Evolutionary conservation across 2,888 invertebrate species (phyloP).

Genomic region (Synanthedon formicaeformis): DNA sequence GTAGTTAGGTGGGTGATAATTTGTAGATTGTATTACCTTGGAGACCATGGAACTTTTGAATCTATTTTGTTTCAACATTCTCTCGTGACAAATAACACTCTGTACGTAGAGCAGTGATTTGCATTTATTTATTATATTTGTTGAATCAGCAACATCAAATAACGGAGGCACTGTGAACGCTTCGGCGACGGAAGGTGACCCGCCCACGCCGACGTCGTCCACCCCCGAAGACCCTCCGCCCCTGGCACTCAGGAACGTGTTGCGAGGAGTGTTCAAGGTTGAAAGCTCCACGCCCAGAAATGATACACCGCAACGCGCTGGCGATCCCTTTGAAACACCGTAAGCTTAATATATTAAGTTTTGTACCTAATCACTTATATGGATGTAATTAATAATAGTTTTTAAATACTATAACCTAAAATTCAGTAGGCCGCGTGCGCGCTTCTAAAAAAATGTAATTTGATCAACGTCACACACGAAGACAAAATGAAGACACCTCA

Average conservation of each 20-base stretch:
- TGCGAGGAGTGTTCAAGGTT: slow-evolving; percentile 51
- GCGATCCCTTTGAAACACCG: slow-evolving; percentile 41
- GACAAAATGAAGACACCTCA: too few species aligned
- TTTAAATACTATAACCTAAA: neutral
- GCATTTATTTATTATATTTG: neutral
- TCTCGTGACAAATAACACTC: too few species aligned
- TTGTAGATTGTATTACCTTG: too few species aligned
- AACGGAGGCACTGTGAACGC: slow-evolving; percentile 31
- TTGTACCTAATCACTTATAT: neutral
- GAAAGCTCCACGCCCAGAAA: slow-evolving; percentile 27
- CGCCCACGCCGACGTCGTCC: slow-evolving; percentile 54
- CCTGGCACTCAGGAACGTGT: slow-evolving; percentile 48
- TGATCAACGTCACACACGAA: too few species aligned
- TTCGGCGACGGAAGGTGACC: slow-evolving; percentile 51
- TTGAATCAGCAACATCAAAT: slow-evolving; percentile 15
- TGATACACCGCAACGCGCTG: slow-evolving; percentile 30
- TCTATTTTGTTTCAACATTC: too few species aligned
- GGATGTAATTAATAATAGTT: neutral
- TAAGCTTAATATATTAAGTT: slow-evolving; percentile 26
- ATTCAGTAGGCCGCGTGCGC: too few species aligned
- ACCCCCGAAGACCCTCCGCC: slow-evolving; percentile 48
- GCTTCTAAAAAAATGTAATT: too few species aligned
- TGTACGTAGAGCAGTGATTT: too few species aligned
- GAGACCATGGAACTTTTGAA: too few species aligned
- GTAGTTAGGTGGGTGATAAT: too few species aligned